Evolutionary conservation across 1,140 invertebrate genomes (phyloP).

Genomic region (Megalonaias nervosa): DNA sequence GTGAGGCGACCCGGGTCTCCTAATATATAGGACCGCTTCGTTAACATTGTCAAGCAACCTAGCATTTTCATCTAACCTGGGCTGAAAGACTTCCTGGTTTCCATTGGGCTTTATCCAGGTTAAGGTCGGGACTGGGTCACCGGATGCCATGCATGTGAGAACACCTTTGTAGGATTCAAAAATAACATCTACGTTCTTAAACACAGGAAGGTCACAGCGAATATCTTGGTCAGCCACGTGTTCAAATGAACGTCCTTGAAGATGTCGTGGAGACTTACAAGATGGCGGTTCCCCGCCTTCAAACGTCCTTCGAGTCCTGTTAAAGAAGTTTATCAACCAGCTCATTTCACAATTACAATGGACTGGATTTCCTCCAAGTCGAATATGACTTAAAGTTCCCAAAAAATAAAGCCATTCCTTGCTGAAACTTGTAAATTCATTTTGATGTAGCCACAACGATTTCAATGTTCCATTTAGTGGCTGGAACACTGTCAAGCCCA

Average conservation of each 20-base stretch:
- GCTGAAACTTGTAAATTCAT: constrained; percentile 61
- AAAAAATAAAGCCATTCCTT: constrained; percentile 60
- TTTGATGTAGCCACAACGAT: constrained; percentile 65
- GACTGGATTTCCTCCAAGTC: constrained; percentile 65
- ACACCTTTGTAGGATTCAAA: constrained; percentile 59
- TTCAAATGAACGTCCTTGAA: constrained; percentile 56
- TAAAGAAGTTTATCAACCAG: constrained; percentile 66
- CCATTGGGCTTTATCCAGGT: constrained; percentile 67
- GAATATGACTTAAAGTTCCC: constrained; percentile 59
- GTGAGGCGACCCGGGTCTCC: constrained; percentile 44
- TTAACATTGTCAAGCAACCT: constrained; percentile 42
- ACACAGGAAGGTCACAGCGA: constrained; percentile 66
- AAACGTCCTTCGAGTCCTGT: constrained; percentile 50
- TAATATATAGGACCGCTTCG: constrained; percentile 59
- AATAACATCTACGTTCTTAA: constrained; percentile 66
- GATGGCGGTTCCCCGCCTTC: constrained; percentile 54
- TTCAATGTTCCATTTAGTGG: constrained; percentile 65
- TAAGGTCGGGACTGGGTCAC: constrained; percentile 67
- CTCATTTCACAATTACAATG: constrained; percentile 68
- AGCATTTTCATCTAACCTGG: constrained; percentile 39
- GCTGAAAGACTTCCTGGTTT: constrained; percentile 50
- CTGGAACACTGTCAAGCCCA: constrained; percentile 58
- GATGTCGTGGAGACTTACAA: constrained; percentile 55
- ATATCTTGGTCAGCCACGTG: constrained; percentile 61
- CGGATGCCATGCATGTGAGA: constrained; percentile 64